Evolutionary conservation across 2,888 invertebrate genomes (phyloP).

Genomic region (Brachycybe producta): DNA sequence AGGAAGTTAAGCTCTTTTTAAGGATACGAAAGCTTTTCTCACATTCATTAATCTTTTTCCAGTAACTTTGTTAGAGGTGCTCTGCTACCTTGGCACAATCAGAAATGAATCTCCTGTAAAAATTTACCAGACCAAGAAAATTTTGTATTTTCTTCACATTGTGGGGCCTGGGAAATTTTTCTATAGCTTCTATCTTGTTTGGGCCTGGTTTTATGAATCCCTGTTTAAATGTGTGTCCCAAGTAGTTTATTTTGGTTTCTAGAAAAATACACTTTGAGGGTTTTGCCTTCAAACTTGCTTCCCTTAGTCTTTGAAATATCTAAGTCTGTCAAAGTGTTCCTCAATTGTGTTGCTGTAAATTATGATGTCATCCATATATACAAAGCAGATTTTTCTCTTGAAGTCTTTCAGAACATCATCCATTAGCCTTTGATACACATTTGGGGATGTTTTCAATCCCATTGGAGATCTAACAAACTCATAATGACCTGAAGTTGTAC

Average conservation of each 20-base stretch:
- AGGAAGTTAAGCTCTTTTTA: background rate
- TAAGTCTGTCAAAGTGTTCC: background rate
- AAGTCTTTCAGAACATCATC: slow-evolving; percentile 21
- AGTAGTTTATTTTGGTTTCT: background rate
- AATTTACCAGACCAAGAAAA: slow-evolving; percentile 8
- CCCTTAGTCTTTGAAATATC: background rate
- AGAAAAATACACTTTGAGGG: background rate
- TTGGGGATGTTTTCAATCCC: slow-evolving; percentile 9
- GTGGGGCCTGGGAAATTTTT: background rate
- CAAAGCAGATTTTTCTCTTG: background rate
- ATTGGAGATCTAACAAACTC: slow-evolving; percentile 4
- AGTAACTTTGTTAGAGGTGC: background rate
- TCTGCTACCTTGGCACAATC: slow-evolving; percentile 3
- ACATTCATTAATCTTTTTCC: background rate
- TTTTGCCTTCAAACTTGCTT: background rate
- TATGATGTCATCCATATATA: slow-evolving; percentile 4
- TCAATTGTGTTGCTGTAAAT: background rate
- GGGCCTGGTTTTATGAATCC: background rate
- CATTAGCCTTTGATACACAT: slow-evolving; percentile 5
- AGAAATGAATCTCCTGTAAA: background rate
- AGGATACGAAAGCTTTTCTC: background rate
- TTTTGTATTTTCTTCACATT: slow-evolving; percentile 1
- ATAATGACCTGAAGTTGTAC: background rate
- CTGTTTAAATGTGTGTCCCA: slow-evolving; percentile 1
- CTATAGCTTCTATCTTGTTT: slow-evolving; percentile 1